Evolutionary conservation across 2,888 invertebrate genomes (phyloP).

Genomic region (Eugnorisma glareosa): DNA sequence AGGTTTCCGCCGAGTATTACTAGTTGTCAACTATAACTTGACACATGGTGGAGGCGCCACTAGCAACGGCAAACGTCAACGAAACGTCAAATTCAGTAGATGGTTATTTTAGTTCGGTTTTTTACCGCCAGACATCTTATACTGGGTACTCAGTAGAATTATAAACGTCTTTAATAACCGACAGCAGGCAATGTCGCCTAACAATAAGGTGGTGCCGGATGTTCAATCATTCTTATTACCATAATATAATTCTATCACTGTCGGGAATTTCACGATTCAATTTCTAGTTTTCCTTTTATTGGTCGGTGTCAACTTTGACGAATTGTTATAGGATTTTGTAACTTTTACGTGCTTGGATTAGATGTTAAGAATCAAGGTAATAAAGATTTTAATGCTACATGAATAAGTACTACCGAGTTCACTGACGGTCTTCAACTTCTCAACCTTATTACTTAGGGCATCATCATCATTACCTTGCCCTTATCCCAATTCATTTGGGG

Average conservation of each 20-base stretch:
- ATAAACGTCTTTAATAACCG: slow-evolving; percentile 77
- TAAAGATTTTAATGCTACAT: slow-evolving; percentile 15
- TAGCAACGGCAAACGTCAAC: slow-evolving; percentile 33
- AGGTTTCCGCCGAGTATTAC: slow-evolving; percentile 67
- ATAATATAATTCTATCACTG: slow-evolving; percentile 77
- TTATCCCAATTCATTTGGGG: no score
- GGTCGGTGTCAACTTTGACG: slow-evolving; percentile 27
- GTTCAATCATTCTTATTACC: slow-evolving; percentile 79
- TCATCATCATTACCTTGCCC: no score
- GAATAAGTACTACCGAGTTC: background rate
- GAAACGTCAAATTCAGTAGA: slow-evolving; percentile 32
- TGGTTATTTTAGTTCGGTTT: slow-evolving; percentile 26
- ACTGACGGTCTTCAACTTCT: no score
- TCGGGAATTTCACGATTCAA: slow-evolving; percentile 68
- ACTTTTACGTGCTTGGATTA: slow-evolving; percentile 4
- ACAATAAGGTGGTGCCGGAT: slow-evolving; percentile 82
- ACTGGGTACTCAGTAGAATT: slow-evolving; percentile 63
- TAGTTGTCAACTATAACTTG: slow-evolving; percentile 36
- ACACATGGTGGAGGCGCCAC: slow-evolving; percentile 33
- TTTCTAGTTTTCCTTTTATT: slow-evolving; percentile 59
- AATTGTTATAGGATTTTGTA: slow-evolving; percentile 27
- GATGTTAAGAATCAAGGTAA: background rate
- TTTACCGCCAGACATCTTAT: slow-evolving; percentile 3
- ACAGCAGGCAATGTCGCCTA: slow-evolving; percentile 71
- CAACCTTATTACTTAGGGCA: no score